These are phyloP conservation scores for Teleopsis dalmanni DNA, from an alignment of 1,140 invertebrate species.

Conservation along the genomic window DNA sequence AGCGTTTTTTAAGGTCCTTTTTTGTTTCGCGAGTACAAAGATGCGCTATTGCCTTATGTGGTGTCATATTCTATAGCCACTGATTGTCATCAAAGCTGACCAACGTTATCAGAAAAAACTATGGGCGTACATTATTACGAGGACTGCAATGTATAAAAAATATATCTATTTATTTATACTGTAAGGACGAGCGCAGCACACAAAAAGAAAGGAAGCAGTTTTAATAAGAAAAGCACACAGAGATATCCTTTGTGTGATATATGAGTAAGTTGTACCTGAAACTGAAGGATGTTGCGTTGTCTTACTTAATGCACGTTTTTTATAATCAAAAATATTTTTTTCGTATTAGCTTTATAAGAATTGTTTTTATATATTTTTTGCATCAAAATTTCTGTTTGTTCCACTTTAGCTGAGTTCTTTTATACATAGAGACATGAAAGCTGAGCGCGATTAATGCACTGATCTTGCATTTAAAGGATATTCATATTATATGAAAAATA, in stretches of 20 bases:
- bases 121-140: constrained; percentile 20
- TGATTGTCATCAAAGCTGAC: constrained; percentile 16
- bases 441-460: too few relatives aligned
- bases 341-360: not conserved
- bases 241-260: constrained; percentile 43
- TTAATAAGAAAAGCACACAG: too few relatives aligned
- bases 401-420: constrained; percentile 32
- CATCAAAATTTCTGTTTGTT: too few relatives aligned
- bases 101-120: constrained; percentile 9
- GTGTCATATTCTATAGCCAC: constrained; percentile 27
- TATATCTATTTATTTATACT: constrained; percentile 18
- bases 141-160: constrained; percentile 8
- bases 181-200: constrained; percentile 19
- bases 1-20: not conserved
- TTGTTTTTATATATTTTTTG: not conserved
- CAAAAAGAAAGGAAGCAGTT: constrained; percentile 3
- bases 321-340: constrained; percentile 21
- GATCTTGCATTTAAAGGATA: too few relatives aligned
- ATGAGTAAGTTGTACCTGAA: constrained; percentile 44
- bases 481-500: too few relatives aligned
- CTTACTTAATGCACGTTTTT: too few relatives aligned
- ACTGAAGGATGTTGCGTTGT: too few relatives aligned
- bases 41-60: constrained; percentile 34
- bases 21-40: too few relatives aligned
- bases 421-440: constrained; percentile 25